A percentile compares a stretch with the other conserved stretches of the same genome.
phyloP scores from a whole-genome alignment of 2,888 invertebrate genomes.

The Gnatocerus cornutus region DNA sequence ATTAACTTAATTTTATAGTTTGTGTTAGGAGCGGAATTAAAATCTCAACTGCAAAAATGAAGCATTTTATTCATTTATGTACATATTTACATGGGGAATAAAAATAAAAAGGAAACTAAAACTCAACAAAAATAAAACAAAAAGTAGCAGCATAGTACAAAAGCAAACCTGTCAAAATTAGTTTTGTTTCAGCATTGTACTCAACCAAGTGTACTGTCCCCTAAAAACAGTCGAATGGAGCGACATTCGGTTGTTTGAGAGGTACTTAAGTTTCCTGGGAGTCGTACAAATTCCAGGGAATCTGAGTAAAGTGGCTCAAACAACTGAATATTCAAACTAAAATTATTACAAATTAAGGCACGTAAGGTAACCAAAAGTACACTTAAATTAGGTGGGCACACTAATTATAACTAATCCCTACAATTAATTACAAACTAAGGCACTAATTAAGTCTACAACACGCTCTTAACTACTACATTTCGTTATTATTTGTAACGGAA shows the following conservation, averaged over 20 bases:
- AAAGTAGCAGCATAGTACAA: slow-evolving; percentile 17
- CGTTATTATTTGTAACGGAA: neutral
- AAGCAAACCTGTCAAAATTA: slow-evolving; percentile 25
- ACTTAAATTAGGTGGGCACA: slow-evolving; percentile 25
- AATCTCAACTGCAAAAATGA: neutral
- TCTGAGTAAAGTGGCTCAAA: slow-evolving; percentile 36
- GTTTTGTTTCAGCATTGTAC: slow-evolving; percentile 44
- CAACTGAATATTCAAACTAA: slow-evolving; percentile 15
- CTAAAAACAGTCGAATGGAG: slow-evolving; percentile 37
- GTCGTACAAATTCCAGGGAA: slow-evolving; percentile 16
- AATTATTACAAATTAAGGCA: slow-evolving; percentile 41
- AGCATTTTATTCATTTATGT: slow-evolving; percentile 27
- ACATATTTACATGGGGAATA: slow-evolving; percentile 48
- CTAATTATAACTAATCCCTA: slow-evolving; percentile 15
- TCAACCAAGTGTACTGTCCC: slow-evolving; percentile 51
- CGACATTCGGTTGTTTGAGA: slow-evolving; percentile 20
- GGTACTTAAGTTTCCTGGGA: slow-evolving; percentile 35
- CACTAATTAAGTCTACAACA: slow-evolving; percentile 38
- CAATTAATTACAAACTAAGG: slow-evolving; percentile 41
- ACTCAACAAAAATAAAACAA: slow-evolving; percentile 48
- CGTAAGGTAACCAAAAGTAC: slow-evolving; percentile 37
- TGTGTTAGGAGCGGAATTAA: neutral
- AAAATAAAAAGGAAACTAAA: slow-evolving; percentile 41
- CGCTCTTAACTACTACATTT: slow-evolving; percentile 21
- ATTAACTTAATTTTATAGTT: neutral